These are phyloP conservation scores for Pelvicachromis taeniatus DNA, from an alignment of 2,113 vertebrate species.

Conservation along the genomic window DNA sequence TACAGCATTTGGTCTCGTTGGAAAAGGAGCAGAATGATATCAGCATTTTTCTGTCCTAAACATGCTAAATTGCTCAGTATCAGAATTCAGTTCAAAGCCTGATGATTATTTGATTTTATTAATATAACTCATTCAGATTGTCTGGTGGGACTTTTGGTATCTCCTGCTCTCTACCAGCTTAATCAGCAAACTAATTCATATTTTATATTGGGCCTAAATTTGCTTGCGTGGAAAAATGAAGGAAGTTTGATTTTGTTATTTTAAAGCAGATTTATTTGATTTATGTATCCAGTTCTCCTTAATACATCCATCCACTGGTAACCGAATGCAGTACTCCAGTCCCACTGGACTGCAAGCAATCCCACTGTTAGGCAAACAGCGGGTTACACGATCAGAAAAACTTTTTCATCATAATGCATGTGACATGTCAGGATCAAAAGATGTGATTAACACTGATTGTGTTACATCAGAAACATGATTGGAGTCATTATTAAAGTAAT, in stretches of 20 bases:
- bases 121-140: background rate
- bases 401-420: background rate
- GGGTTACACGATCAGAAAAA: background rate
- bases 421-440: rapidly evolving
- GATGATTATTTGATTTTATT: background rate
- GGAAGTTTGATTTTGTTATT: background rate
- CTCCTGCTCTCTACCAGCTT: too few species aligned
- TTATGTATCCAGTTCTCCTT: background rate
- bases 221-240: background rate
- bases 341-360: background rate
- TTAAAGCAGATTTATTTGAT: background rate
- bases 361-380: background rate
- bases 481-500: background rate
- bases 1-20: background rate
- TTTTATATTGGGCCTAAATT: background rate
- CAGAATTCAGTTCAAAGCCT: background rate
- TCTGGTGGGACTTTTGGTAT: too few species aligned
- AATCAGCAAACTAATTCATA: too few species aligned
- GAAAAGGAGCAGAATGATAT: background rate
- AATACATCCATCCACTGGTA: background rate
- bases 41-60: background rate
- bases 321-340: background rate
- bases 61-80: background rate
- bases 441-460: background rate
- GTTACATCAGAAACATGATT: background rate